Evolutionary conservation across 2,888 invertebrate genomes (phyloP), one percentile per base, ranked within the genome.

Genomic region (Trichopria drosophilae): DNA sequence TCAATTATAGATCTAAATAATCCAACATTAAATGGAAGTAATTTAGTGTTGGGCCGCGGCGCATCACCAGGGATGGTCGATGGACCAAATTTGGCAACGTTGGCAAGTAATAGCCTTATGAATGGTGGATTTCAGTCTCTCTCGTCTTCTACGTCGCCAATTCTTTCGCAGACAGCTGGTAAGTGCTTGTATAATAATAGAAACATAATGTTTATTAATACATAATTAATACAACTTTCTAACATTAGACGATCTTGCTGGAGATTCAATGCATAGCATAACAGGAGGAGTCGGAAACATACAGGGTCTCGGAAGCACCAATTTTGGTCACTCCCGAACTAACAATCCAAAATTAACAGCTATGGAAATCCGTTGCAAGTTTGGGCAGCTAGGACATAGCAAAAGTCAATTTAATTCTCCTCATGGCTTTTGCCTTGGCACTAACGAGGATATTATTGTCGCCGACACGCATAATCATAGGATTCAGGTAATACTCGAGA

Each of bases 391-490:
- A 59, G 96, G 96, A 20, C 89, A 93, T 20, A 88, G 88, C 55
- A 93, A 93, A 73, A 90, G 92, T 15, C 95, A 96, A 77, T 96
- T 97, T 69, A 95, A 94, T 78, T 95, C 96, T 1, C 96, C 96
- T 0, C 96, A 97, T 76, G 96, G 96, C 35, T 97, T 97, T 76
- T 97, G 96, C 71, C 82, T 97, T 57, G 95, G 96, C 24, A 83
- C 88, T 43, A 94, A 95, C 68, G 95, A 96, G 75, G 95, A 96
- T 70, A 95, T 97, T 61, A 90, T 96, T 66, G 95, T 96, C 16
- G 96, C 95, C 31, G 93, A 96, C 74, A 96, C 96, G 4, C 94
- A 96, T 74, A 96, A 96, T 76, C 96, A 97, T 79, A 87, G 96
- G 57, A 92, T 97, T 69, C 91, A 93, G 78, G 88, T 88, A 71